A percentile compares a stretch with the other conserved stretches of the same genome.
Conservation (phyloP, 1,140 invertebrate genomes). For the Venustaconcha ellipsiformis region DNA sequence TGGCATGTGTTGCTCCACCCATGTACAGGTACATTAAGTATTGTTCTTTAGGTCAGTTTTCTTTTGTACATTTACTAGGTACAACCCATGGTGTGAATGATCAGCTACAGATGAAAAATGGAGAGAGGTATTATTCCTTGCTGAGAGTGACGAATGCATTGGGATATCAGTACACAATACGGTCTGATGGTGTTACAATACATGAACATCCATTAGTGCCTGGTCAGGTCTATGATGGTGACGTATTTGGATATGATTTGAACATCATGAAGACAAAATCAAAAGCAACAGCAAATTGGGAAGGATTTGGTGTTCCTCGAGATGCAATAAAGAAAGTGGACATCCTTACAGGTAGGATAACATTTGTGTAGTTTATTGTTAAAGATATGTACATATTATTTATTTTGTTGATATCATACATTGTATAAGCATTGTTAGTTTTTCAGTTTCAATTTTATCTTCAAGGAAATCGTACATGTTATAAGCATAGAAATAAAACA, state of each 20-base stretch:
- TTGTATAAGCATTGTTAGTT: too few species aligned
- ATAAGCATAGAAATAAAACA: too few species aligned
- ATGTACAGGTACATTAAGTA: background rate
- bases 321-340: background rate
- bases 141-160: conserved; percentile 35
- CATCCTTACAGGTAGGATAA: conserved; percentile 4
- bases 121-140: conserved; percentile 37
- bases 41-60: background rate
- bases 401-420: too few species aligned
- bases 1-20: too few species aligned
- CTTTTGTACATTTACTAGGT: conserved; percentile 16
- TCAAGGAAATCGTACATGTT: too few species aligned
- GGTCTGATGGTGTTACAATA: conserved; percentile 44
- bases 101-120: conserved; percentile 27
- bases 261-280: conserved; percentile 18
- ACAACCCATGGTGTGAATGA: conserved; percentile 34
- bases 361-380: background rate
- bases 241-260: conserved; percentile 39
- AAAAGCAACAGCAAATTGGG: conserved; percentile 43
- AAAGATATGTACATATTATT: background rate
- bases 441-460: too few species aligned
- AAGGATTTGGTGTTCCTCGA: conserved; percentile 35
- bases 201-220: conserved; percentile 36
- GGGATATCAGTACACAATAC: conserved; percentile 30
- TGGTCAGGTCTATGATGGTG: conserved; percentile 44